Evolutionary conservation across 2,113 vertebrate species (phyloP), one percentile per base, ranked within the genome.

Genomic region (Hiodon tergisus): DNA sequence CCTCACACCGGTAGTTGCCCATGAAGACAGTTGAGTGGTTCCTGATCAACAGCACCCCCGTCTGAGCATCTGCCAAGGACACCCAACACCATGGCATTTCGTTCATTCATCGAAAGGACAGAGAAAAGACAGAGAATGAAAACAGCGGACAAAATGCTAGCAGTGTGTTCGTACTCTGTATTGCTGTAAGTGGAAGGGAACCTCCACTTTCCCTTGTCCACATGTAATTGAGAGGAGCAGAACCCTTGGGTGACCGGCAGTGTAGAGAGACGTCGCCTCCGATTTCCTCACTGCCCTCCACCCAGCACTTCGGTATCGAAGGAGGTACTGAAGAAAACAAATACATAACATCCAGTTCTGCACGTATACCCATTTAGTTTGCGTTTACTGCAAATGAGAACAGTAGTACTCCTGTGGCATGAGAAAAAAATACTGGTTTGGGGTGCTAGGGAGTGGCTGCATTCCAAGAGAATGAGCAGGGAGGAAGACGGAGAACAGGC

Each of bases 1-100:
- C 93, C 0, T 87, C 86, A 80, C 96, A 98, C 73, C 85, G 60
- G 69, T 98, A 98, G 58, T 76, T 78, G 3, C 96, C 96, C 0
- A 78, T 5, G 4, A 93, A 90, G 4, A 83, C 86, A 0, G 78
- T 76, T 0, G 93, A 85, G 60, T 96, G 83, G 79, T 93, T 91
- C 4, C 59, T 87, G 83, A 97, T 89, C 52, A 93, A 5, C 66
- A 96, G 86, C 77, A 93, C 92, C 0, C 95, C 95, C 0, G 79
- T 88, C 67, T 85, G 77, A 0, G 77, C 2, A 75, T 90, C 94
- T 94, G 69, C 7, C 62, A n/a, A 70, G 69, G 59, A 85, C 72
- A 66, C 48, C 31, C 31, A 31, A 31, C 31, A 31, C 31, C 31
- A 1, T 31, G 31, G 31, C 31, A 31, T 31, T 31, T 31, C 2